Evolutionary conservation across 2,888 invertebrate species (phyloP).

Genomic region (Ophioninae sp.): DNA sequence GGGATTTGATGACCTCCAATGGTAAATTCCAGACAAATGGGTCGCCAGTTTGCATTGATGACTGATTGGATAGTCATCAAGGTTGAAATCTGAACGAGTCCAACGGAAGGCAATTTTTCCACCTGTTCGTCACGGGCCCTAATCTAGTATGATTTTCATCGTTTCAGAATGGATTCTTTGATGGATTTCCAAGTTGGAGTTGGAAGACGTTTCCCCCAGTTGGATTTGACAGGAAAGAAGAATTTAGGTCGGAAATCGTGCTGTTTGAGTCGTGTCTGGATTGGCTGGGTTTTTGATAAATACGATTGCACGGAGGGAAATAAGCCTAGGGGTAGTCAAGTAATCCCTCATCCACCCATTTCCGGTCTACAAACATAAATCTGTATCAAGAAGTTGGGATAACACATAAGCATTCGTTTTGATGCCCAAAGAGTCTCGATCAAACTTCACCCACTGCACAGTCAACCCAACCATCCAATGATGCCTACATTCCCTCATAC

Average conservation of each 20-base stretch:
- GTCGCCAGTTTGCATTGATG: background rate
- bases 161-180: no score
- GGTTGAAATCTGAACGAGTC: no score
- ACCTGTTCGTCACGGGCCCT: no score
- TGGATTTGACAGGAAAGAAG: constrained; percentile 36
- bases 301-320: constrained; percentile 8
- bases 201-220: no score
- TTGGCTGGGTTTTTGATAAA: background rate
- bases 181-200: no score
- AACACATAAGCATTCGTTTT: constrained; percentile 23
- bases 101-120: no score
- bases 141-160: no score
- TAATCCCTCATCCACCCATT: constrained; percentile 57
- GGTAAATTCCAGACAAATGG: background rate
- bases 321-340: constrained; percentile 9
- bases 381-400: constrained; percentile 68
- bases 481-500: constrained; percentile 9
- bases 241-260: constrained; percentile 59
- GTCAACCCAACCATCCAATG: background rate
- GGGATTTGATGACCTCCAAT: background rate
- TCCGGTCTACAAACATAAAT: constrained; percentile 67
- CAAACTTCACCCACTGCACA: constrained; percentile 1
- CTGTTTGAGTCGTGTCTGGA: constrained; percentile 8
- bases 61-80: background rate
- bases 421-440: constrained; percentile 33